Base-by-base conservation (phyloP, 2,888 invertebrate genomes). In the Parthenolecanium corni region DNA sequence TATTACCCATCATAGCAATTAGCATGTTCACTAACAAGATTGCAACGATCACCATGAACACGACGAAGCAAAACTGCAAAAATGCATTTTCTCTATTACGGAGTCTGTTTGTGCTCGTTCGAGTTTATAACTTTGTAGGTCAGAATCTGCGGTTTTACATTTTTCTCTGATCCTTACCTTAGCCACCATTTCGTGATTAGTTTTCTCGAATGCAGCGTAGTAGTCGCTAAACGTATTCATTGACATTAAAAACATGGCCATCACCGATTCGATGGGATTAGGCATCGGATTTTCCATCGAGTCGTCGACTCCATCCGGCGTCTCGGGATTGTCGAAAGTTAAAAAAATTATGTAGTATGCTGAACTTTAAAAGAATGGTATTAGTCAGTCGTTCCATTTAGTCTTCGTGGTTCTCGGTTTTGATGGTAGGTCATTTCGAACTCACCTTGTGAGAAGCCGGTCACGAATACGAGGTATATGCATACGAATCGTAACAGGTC, bases 1-100 rank as follows among this genome's bases (percentile, higher is more conserved):
- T 97, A 74, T 96, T 96, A 0, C 96, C 97, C 97, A 97, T 97
- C 96, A 97, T 97, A 67, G 96, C 96, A 71, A 97, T 97, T 75
- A 97, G 79, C 92, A 97, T 93, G 79, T 97, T 97, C 56, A 97
- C 91, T 64, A 97, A 78, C 36, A 97, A 77, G 65, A 97, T 86
- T 0, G 93, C 92, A 20, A 96, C 97, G 72, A 96, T 88, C 64
- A 88, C 89, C 93, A 97, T 97, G 76, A 93, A 98, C 38, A 95
- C 79, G n/a, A 96, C 87, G 76, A 97, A 97, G 14, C 96, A 78
- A 16, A 88, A 77, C 86, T 87, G 76, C 36, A 6, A 20, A n/a
- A 11, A 38, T 56, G 23, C 16, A 23, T 18, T 4, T 16, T n/a
- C n/a, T 51, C 5, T 21, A n/a, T 18, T 51, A 20, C 20, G 3